Percentiles rank a stretch among this genome's conserved stretches.
phyloP scores from a whole-genome alignment of 2,113 vertebrate genomes.

The Zosterops japonicus region DNA sequence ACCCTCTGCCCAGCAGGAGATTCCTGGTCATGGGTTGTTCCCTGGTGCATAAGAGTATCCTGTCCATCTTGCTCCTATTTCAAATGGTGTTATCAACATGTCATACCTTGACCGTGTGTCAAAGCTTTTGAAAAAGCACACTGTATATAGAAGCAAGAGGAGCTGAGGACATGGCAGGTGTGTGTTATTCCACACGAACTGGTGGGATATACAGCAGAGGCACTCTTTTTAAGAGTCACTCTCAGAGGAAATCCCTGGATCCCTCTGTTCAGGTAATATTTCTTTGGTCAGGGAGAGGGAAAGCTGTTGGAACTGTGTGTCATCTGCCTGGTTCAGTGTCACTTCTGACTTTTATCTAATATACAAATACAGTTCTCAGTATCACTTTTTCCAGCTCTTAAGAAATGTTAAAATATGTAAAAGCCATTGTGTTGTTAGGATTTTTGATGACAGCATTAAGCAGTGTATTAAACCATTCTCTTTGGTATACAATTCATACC shows the following conservation, averaged over 20 bases:
- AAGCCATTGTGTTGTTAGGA: conserved; percentile 29
- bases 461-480: conserved; percentile 48
- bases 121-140: not conserved
- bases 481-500: conserved; percentile 12
- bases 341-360: conserved; percentile 24
- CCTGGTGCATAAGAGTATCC: not conserved
- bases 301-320: not conserved
- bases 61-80: not conserved
- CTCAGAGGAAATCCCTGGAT: not conserved
- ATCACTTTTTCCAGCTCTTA: not conserved
- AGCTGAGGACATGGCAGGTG: not conserved
- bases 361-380: not conserved
- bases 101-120: not conserved
- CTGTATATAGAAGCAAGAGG: not conserved
- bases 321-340: not conserved
- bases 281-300: not conserved
- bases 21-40: not conserved
- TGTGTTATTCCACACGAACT: not conserved
- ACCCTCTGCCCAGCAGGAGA: not conserved
- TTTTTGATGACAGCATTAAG: conserved; percentile 45
- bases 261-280: not conserved
- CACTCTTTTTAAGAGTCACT: not conserved
- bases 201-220: not conserved
- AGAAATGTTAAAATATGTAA: conserved; percentile 28
- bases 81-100: not conserved